Evolutionary conservation across 1,140 invertebrate genomes (phyloP).

Genomic region (Diorhabda carinulata): DNA sequence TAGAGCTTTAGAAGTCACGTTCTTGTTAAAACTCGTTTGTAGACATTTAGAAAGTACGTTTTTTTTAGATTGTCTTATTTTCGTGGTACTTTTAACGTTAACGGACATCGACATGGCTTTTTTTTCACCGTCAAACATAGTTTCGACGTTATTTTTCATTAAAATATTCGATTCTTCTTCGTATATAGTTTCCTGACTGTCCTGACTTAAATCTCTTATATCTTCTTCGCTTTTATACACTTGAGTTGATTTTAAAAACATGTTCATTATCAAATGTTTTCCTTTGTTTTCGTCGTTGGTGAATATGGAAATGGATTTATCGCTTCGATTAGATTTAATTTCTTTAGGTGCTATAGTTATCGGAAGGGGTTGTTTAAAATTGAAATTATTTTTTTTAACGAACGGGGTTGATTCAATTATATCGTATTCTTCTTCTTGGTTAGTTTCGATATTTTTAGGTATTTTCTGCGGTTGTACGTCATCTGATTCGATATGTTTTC

Average conservation of each 20-base stretch:
- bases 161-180: constrained; percentile 28
- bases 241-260: constrained; percentile 41
- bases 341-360: background rate
- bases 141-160: constrained; percentile 24
- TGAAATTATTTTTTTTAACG: background rate
- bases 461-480: background rate
- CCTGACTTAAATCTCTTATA: constrained; percentile 6
- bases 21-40: constrained; percentile 13
- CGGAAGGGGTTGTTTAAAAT: constrained; percentile 11
- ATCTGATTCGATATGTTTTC: constrained; percentile 15
- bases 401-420: background rate
- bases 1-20: constrained; percentile 15
- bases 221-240: constrained; percentile 22
- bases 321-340: background rate
- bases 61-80: constrained; percentile 12
- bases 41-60: constrained; percentile 1
- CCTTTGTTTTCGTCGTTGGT: constrained; percentile 33
- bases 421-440: constrained; percentile 5
- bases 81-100: constrained; percentile 24
- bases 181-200: constrained; percentile 19
- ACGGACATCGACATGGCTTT: constrained; percentile 27
- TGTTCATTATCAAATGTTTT: constrained; percentile 40
- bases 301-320: constrained; percentile 21
- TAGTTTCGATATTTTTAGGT: constrained; percentile 1
- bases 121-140: constrained; percentile 17